Evolutionary conservation across 2,113 vertebrate genomes (phyloP), one percentile per base, ranked within the genome.

Genomic region (Nicator chloris): DNA sequence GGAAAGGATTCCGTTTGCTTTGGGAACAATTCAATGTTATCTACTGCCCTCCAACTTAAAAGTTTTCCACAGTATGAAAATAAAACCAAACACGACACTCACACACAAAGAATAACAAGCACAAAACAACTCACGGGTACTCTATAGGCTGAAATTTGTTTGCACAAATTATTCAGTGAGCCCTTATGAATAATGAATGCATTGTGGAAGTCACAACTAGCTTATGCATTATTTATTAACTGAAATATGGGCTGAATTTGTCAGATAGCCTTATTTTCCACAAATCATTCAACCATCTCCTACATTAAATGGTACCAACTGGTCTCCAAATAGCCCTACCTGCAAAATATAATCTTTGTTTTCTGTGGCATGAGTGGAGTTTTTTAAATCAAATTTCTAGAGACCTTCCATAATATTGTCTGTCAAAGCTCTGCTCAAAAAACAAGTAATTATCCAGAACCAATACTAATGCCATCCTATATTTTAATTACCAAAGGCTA

Each of bases 201-300:
- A 49, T 84, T 82, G 82, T 95, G 83, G 93, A 96, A 95, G 94
- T 90, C 93, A 92, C 11, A 1, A 92, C 76, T 90, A 94, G 64
- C 44, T 96, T 64, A 93, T 93, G 90, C 95, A 96, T 95, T 35
- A 97, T 97, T 97, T 92, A 97, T 95, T 69, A 88, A 65, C 60
- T 75, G 86, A 95, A 96, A 90, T 93, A 82, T 61, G 57, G 94
- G 69, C 64, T 92, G 92, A 88, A 96, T 94, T 94, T 95, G 93
- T 96, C 93, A 95, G 93, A 95, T 95, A 97, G 68, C 69, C 80
- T 96, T 93, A 93, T 96, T 94, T 95, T 95, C 72, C 85, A 94
- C 82, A 90, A 93, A 90, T 96, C 95, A 93, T 42, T 94, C 94
- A 96, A 84, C 88, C 90, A 91, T 93, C 86, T 93, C 77, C 33